Evolutionary conservation across 2,113 vertebrate species (phyloP).

Genomic region (Sinocyclocheilus anophthalmus): DNA sequence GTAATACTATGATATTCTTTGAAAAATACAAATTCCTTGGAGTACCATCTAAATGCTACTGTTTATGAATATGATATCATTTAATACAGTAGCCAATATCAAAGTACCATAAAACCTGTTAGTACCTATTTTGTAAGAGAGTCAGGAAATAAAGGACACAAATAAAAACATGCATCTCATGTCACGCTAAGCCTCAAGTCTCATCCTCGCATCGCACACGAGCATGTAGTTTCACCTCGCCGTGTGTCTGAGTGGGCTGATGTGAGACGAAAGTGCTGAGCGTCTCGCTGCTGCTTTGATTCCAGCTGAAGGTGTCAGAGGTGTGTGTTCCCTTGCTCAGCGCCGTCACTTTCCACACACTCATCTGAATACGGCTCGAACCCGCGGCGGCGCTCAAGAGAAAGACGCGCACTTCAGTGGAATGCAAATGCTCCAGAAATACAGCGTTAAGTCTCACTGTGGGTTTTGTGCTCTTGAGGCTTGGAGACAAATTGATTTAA

Average conservation of each 20-base stretch:
- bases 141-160: conserved; percentile 12
- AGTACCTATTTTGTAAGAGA: neutral
- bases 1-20: too few species aligned
- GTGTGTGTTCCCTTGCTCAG: conserved; percentile 4
- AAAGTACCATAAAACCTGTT: neutral
- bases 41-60: neutral
- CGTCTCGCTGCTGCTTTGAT: conserved; percentile 30
- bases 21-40: neutral
- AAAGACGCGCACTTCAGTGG: conserved; percentile 21
- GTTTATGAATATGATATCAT: neutral
- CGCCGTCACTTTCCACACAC: conserved; percentile 1
- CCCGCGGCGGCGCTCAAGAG: neutral
- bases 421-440: conserved; percentile 40
- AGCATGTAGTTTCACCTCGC: neutral
- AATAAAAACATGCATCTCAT: neutral
- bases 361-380: neutral
- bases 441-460: neutral
- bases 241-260: conserved; percentile 7
- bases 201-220: neutral
- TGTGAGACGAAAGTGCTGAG: conserved; percentile 27
- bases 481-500: neutral
- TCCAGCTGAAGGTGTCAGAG: conserved; percentile 25
- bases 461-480: conserved; percentile 4
- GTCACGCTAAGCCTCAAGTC: neutral
- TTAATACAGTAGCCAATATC: neutral